phyloP scores from a whole-genome alignment of 2,113 vertebrate genomes.

The Sterrhoptilus dennistouni region DNA sequence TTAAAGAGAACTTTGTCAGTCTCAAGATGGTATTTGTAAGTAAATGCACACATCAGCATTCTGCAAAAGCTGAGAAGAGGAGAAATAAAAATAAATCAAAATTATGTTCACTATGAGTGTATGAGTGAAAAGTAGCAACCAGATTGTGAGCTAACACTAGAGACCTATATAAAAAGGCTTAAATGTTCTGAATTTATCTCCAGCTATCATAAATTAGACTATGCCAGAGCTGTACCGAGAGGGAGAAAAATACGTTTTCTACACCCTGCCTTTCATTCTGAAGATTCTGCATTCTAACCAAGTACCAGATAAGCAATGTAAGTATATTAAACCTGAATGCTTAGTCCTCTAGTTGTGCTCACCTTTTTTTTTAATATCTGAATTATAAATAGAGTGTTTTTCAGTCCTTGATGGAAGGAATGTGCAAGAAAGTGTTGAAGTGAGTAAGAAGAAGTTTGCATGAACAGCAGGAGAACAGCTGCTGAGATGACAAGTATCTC shows the following conservation, averaged over 20 bases:
- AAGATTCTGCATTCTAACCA: neutral
- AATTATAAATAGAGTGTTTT: neutral
- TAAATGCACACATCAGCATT: neutral
- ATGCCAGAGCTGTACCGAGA: neutral
- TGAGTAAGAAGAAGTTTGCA: neutral
- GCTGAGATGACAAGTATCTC: neutral
- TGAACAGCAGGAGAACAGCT: neutral
- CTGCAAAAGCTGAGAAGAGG: neutral
- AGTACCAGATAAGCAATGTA: neutral
- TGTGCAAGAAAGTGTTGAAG: neutral
- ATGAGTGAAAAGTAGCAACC: neutral
- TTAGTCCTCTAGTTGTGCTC: neutral
- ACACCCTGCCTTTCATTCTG: neutral
- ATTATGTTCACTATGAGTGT: neutral
- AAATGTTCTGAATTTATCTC: neutral
- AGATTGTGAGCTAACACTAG: neutral
- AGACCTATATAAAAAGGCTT: neutral
- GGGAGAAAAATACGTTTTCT: neutral
- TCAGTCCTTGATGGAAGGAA: neutral
- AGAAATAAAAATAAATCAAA: conserved; percentile 11
- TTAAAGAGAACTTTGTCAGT: neutral
- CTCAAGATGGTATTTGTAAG: neutral
- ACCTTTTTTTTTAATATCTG: neutral
- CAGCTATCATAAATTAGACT: neutral
- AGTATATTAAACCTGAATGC: neutral